These are phyloP conservation scores for Lamellibrachia satsuma DNA, from an alignment of 2,888 invertebrate genomes.

Conservation along the genomic window DNA sequence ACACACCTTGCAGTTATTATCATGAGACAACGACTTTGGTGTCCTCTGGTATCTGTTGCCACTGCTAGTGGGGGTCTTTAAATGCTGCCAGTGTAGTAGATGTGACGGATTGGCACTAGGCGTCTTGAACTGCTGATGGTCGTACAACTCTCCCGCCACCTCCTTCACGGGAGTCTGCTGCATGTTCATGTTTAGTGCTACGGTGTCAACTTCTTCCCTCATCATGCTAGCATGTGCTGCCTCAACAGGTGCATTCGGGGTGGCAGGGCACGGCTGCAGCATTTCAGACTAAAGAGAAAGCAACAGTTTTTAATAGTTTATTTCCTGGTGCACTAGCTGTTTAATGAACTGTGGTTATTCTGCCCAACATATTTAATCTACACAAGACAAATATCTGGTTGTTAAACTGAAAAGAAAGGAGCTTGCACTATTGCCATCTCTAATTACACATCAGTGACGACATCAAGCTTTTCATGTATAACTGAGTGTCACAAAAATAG, in stretches of 20 bases:
- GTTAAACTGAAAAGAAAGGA: too few species aligned
- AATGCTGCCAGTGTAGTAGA: slow-evolving; percentile 18
- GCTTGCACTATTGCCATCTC: too few species aligned
- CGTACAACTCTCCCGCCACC: not conserved
- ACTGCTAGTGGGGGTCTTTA: slow-evolving; percentile 21
- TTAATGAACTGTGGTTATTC: not conserved
- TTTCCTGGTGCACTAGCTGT: not conserved
- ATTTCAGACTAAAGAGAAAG: not conserved
- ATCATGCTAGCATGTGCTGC: not conserved
- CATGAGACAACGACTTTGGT: not conserved
- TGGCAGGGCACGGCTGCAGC: not conserved
- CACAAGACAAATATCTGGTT: too few species aligned
- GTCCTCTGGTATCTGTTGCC: not conserved
- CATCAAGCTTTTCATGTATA: too few species aligned
- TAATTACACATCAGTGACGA: too few species aligned
- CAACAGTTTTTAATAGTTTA: not conserved
- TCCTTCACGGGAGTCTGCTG: not conserved
- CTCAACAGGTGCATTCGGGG: not conserved
- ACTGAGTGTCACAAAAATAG: too few species aligned
- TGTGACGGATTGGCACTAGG: slow-evolving; percentile 25
- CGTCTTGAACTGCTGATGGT: slow-evolving; percentile 28
- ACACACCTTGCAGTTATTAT: not conserved
- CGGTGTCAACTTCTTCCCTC: not conserved
- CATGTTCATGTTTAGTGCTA: not conserved
- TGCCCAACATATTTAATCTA: not conserved